These are phyloP conservation scores for Boloria selene DNA, from an alignment of 2,888 invertebrate genomes.

Conservation along the genomic window DNA sequence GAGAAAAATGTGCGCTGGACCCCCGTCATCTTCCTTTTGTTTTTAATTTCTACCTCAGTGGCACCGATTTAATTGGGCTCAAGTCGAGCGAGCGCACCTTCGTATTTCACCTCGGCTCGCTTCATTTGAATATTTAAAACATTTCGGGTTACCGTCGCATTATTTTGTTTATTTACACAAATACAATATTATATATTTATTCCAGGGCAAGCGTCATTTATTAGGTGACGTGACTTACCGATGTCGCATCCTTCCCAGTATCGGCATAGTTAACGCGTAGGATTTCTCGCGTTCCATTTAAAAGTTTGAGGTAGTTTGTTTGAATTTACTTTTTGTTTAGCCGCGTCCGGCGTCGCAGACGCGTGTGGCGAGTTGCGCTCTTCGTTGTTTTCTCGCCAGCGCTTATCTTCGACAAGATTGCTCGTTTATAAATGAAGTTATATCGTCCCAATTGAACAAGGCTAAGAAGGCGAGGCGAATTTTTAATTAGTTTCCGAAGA, in stretches of 20 bases:
- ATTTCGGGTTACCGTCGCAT: constrained; percentile 75
- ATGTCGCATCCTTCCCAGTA: constrained; percentile 81
- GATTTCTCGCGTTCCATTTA: constrained; percentile 79
- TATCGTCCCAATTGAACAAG: constrained; percentile 78
- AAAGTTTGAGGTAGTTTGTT: constrained; percentile 73
- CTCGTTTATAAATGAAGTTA: constrained; percentile 82
- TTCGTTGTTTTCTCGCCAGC: constrained; percentile 80
- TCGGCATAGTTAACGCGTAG: constrained; percentile 80
- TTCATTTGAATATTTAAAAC: constrained; percentile 83
- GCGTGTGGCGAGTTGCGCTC: constrained; percentile 76
- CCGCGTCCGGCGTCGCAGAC: constrained; percentile 62
- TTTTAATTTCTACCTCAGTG: constrained; percentile 83
- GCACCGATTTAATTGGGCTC: constrained; percentile 82
- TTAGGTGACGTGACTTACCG: constrained; percentile 82
- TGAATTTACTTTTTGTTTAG: constrained; percentile 66
- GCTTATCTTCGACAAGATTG: constrained; percentile 80
- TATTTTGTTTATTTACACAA: constrained; percentile 81
- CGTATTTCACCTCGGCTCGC: constrained; percentile 81
- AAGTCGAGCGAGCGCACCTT: constrained; percentile 79
- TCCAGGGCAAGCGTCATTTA: constrained; percentile 77
- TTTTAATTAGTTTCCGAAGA: constrained; percentile 83
- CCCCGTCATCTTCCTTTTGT: constrained; percentile 80
- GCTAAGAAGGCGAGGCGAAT: constrained; percentile 77
- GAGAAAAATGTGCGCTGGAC: constrained; percentile 80
- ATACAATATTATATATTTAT: constrained; percentile 79